Conservation (phyloP, 2,888 invertebrate species). For the Mantis religiosa region DNA sequence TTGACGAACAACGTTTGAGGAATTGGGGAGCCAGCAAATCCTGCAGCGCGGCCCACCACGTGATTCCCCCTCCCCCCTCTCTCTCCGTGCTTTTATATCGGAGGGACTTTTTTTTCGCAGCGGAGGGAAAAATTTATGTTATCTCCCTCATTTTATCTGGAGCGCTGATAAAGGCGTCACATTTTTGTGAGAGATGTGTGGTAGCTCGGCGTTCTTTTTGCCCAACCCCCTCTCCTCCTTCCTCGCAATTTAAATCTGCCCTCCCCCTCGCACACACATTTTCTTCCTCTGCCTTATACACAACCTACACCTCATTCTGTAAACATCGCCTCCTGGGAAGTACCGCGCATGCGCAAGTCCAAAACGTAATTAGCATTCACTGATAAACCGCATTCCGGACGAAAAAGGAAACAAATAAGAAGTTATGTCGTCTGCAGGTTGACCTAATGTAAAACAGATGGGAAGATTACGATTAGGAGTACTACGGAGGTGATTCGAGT, state of each 20-base stretch:
- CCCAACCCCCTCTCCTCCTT: background rate
- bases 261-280: background rate
- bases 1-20: background rate
- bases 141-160: slow-evolving; percentile 29
- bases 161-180: slow-evolving; percentile 27
- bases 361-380: no score
- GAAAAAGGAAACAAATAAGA: no score
- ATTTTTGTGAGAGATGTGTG: slow-evolving; percentile 29
- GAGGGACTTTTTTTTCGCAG: slow-evolving; percentile 20
- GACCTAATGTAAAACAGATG: no score
- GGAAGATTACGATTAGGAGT: no score
- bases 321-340: background rate
- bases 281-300: background rate
- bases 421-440: no score
- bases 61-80: background rate
- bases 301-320: background rate
- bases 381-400: no score
- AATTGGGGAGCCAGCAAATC: background rate
- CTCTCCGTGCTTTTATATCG: slow-evolving; percentile 8
- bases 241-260: slow-evolving; percentile 22
- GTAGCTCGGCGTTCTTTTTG: slow-evolving; percentile 19
- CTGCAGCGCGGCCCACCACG: background rate
- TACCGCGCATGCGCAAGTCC: background rate
- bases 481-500: no score
- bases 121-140: slow-evolving; percentile 23